phyloP scores from a whole-genome alignment of 2,797 vertebrate genomes.

The Neostethus bicornis region DNA sequence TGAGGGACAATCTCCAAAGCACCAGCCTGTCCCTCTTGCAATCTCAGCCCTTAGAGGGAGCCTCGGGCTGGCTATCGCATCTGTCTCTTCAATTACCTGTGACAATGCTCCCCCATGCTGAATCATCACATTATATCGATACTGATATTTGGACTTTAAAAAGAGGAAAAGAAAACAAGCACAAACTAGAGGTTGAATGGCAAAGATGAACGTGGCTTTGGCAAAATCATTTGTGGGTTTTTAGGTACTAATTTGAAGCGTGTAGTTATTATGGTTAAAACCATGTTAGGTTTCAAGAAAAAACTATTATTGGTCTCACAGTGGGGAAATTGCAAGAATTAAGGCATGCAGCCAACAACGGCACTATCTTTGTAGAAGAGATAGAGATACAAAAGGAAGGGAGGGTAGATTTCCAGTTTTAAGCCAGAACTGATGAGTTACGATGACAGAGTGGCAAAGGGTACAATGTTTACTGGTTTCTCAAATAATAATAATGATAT shows the following conservation, averaged over 20 bases:
- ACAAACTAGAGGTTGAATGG: background rate
- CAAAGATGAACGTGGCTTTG: background rate
- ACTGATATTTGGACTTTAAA: conserved; percentile 8
- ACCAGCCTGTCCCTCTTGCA: conserved; percentile 19
- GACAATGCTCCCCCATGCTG: conserved; percentile 4
- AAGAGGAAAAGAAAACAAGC: background rate
- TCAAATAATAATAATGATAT: too few relatives aligned
- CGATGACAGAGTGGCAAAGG: background rate
- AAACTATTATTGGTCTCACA: too few relatives aligned
- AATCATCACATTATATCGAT: conserved; percentile 2
- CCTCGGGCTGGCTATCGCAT: conserved; percentile 25
- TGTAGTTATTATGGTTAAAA: background rate
- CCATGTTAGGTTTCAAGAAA: background rate
- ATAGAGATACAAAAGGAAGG: too few relatives aligned
- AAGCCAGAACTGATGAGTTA: background rate
- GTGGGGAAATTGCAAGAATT: too few relatives aligned
- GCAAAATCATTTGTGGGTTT: background rate
- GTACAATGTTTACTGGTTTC: background rate
- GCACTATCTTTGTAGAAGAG: too few relatives aligned
- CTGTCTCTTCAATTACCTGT: conserved; percentile 37
- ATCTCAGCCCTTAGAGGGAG: conserved; percentile 27
- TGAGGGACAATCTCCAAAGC: conserved; percentile 8
- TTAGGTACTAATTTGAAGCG: background rate
- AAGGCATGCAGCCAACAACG: too few relatives aligned
- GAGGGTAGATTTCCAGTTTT: too few relatives aligned